Evolutionary conservation across 2,888 invertebrate genomes (phyloP).

Genomic region (Pyrochroa serraticornis): DNA sequence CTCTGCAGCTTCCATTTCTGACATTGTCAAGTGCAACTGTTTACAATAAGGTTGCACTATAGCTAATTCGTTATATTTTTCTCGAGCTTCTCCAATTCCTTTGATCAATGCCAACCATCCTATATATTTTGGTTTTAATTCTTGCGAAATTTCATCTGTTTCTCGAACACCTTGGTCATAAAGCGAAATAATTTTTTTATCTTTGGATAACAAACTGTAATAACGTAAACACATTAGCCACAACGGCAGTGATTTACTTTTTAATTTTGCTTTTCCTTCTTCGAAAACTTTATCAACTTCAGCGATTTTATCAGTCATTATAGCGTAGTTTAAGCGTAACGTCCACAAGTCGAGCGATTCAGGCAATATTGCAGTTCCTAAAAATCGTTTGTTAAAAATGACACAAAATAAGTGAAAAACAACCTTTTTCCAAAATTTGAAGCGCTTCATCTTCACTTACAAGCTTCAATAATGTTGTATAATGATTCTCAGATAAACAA

Average conservation of each 20-base stretch:
- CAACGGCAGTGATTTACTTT: slow-evolving; percentile 56
- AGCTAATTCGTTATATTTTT: slow-evolving; percentile 65
- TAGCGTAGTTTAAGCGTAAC: slow-evolving; percentile 58
- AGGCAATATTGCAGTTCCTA: slow-evolving; percentile 58
- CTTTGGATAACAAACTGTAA: slow-evolving; percentile 50
- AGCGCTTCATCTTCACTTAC: slow-evolving; percentile 38
- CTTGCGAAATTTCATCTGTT: slow-evolving; percentile 60
- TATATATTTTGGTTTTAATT: slow-evolving; percentile 67
- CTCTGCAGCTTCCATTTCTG: slow-evolving; percentile 61
- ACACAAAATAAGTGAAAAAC: background rate
- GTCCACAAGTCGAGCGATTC: slow-evolving; percentile 62
- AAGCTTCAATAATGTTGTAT: slow-evolving; percentile 48
- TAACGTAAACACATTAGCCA: slow-evolving; percentile 57
- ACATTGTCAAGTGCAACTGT: slow-evolving; percentile 52
- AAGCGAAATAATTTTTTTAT: slow-evolving; percentile 53
- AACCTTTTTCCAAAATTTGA: slow-evolving; percentile 39
- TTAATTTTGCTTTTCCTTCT: slow-evolving; percentile 52
- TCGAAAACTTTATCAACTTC: slow-evolving; percentile 47
- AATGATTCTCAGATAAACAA: slow-evolving; percentile 46
- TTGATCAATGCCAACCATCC: slow-evolving; percentile 60
- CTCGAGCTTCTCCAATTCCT: slow-evolving; percentile 66
- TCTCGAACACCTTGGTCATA: slow-evolving; percentile 59
- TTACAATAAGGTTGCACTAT: slow-evolving; percentile 45
- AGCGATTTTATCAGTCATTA: slow-evolving; percentile 56
- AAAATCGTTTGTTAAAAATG: too few species aligned